Evolutionary conservation across 2,113 vertebrate species (phyloP).

Genomic region (Puma concolor): DNA sequence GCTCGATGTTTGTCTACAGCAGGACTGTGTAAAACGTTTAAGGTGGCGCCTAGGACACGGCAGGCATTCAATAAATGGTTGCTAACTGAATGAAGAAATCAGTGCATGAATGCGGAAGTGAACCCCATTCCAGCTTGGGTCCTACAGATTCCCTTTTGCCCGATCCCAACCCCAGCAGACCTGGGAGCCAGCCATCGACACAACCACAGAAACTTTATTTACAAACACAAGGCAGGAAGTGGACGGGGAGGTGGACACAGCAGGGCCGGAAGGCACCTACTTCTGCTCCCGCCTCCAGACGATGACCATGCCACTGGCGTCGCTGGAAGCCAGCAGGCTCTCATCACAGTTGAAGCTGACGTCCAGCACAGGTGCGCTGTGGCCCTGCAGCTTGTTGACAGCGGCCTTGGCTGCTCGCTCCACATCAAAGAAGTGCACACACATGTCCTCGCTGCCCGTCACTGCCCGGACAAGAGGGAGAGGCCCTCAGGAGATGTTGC

Average conservation of each 20-base stretch:
- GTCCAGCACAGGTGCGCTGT: slow-evolving; percentile 93
- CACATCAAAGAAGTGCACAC: slow-evolving; percentile 97
- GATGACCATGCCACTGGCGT: slow-evolving; percentile 96
- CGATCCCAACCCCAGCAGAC: not conserved
- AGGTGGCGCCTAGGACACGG: not conserved
- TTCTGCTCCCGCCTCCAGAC: slow-evolving; percentile 97
- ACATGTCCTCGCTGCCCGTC: slow-evolving; percentile 95
- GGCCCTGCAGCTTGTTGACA: slow-evolving; percentile 96
- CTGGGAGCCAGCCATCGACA: slow-evolving; percentile 22
- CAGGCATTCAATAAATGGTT: not conserved
- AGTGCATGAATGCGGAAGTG: not conserved
- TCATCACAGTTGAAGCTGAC: slow-evolving; percentile 98
- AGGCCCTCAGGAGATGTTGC: not conserved
- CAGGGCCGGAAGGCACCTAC: slow-evolving; percentile 74
- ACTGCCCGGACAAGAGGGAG: slow-evolving; percentile 83
- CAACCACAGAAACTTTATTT: slow-evolving; percentile 72
- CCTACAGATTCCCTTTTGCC: not conserved
- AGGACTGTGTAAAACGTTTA: not conserved
- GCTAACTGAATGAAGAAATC: not conserved
- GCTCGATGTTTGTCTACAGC: not conserved
- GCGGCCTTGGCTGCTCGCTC: slow-evolving; percentile 95
- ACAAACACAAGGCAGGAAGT: slow-evolving; percentile 26
- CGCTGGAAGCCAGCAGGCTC: slow-evolving; percentile 95
- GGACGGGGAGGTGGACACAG: not conserved
- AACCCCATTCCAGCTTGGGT: not conserved